Conservation (phyloP, 2,888 invertebrate genomes). For the Noctuana brunneofusca region DNA sequence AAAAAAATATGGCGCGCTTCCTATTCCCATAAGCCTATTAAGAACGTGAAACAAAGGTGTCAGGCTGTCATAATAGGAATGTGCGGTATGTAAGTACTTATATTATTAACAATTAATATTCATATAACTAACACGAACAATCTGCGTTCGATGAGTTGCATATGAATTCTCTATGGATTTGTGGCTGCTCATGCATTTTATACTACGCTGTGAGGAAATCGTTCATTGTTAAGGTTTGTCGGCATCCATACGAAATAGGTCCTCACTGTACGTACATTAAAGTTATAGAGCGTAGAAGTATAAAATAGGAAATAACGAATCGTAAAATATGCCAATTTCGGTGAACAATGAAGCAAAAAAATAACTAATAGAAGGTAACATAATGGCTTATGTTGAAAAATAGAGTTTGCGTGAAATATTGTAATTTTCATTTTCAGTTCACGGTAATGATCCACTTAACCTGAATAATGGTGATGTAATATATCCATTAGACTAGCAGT, state of each 20-base stretch:
- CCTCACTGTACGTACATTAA: background rate
- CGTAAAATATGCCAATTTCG: background rate
- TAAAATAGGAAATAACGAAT: constrained; percentile 12
- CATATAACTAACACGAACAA: constrained; percentile 59
- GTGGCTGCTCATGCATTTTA: constrained; percentile 64
- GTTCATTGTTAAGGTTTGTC: constrained; percentile 54
- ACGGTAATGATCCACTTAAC: constrained; percentile 30
- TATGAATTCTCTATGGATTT: constrained; percentile 66
- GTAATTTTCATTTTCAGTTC: constrained; percentile 21
- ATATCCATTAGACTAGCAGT: constrained; percentile 39
- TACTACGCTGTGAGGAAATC: constrained; percentile 58
- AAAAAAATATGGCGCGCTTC: constrained; percentile 25
- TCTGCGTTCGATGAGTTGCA: constrained; percentile 65
- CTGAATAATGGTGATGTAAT: constrained; percentile 37
- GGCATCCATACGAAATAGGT: constrained; percentile 35
- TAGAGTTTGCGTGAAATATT: constrained; percentile 26
- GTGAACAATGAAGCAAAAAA: background rate
- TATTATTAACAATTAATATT: constrained; percentile 63
- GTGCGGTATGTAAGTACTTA: constrained; percentile 47
- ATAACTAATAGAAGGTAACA: background rate
- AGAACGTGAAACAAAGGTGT: constrained; percentile 59
- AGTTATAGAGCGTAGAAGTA: constrained; percentile 5
- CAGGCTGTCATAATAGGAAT: constrained; percentile 52
- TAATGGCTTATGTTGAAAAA: constrained; percentile 23
- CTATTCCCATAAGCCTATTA: constrained; percentile 44